Base-by-base conservation (phyloP, 2,888 invertebrate genomes). In the Agrochola lychnidis region DNA sequence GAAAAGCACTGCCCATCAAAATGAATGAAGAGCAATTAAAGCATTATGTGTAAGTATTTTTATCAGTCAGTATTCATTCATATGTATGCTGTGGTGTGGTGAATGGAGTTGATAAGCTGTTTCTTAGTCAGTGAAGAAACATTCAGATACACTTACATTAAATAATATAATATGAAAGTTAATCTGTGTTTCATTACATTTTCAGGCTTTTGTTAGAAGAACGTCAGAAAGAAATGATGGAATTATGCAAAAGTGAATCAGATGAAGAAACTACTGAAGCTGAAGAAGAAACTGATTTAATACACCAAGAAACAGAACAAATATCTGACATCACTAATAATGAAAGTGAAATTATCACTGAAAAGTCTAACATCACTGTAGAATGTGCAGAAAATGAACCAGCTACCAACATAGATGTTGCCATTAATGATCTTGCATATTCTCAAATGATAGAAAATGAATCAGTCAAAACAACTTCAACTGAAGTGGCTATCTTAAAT, bases 221-320 rank as follows among this genome's bases (percentile, higher is more conserved):
- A 89, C 97, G 98, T 72, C 98, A 98, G 88, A 98, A 98, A 91
- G 98, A 98, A 94, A 97, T 98, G 71, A 97, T 98, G 88, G 97
- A 97, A 88, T 97, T 98, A 90, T 98, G 98, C 88, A 98, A 98
- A 94, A 98, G 98, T 86, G 98, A 98, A 73, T 82, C 85, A 59
- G 89, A 92, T 78, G 90, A 88, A 70, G 87, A 89, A 71, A 79
- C 73, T 40, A 66, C 64, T 79, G 72, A 84, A 72, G 51, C 70
- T 69, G 81, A 87, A 67, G 76, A 84, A 16, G 77, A 70, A 70
- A 66, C 42, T 69, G 79, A 86, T 25, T 64, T 76, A 61, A 71
- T 68, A 10, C 40, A 59, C 25, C 57, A 48, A 64, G 73, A 73
- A 48, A 42, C 42, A 71, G 75, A 76, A 45, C 53, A 68, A 68